These are phyloP conservation scores for Drosophila koepferae DNA, from an alignment of 2,888 invertebrate species.

Conservation along the genomic window DNA sequence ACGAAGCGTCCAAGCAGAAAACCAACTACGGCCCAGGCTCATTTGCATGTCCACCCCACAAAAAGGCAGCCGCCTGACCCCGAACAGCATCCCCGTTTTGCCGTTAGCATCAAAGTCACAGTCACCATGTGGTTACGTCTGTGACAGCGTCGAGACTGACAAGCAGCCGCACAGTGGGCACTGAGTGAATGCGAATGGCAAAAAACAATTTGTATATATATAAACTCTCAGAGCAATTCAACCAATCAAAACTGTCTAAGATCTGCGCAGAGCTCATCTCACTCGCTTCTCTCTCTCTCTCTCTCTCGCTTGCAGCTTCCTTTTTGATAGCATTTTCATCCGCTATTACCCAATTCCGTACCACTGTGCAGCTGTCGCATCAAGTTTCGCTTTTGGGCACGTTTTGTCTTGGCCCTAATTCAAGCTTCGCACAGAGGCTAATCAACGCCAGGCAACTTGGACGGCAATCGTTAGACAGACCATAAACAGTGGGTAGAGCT, in stretches of 20 bases:
- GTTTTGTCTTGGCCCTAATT: conserved; percentile 79
- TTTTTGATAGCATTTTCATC: background rate
- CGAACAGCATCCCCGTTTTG: conserved; percentile 31
- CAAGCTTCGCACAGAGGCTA: conserved; percentile 75
- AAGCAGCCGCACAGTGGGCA: conserved; percentile 53
- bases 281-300: too few species aligned
- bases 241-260: background rate
- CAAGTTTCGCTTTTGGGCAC: conserved; percentile 78
- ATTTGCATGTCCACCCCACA: conserved; percentile 74
- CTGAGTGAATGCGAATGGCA: background rate
- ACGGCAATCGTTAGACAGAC: conserved; percentile 79
- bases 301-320: background rate
- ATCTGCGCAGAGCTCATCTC: background rate
- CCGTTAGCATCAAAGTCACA: conserved; percentile 60
- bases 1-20: conserved; percentile 80
- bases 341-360: background rate
- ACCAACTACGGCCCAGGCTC: conserved; percentile 79
- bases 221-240: too few species aligned
- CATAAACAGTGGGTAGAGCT: conserved; percentile 65
- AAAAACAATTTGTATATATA: too few species aligned
- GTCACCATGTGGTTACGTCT: conserved; percentile 77
- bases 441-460: conserved; percentile 80
- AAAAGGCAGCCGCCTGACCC: conserved; percentile 33
- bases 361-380: conserved; percentile 59
- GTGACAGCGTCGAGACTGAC: conserved; percentile 73